Evolutionary conservation across 2,113 vertebrate genomes (phyloP).

Genomic region (Xyliphius kryptos): DNA sequence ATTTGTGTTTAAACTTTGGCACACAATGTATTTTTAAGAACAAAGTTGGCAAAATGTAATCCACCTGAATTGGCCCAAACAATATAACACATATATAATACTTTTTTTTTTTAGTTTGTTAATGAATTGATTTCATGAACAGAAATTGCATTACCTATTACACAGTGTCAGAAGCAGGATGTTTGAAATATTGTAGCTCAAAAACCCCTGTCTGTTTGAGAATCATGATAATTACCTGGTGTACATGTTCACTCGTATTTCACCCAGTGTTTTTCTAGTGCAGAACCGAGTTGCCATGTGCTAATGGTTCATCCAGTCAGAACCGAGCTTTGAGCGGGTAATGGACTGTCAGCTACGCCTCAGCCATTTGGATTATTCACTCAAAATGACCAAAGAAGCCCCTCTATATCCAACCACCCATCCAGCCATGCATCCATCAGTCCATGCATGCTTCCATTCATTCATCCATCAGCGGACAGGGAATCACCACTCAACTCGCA

Average conservation of each 20-base stretch:
- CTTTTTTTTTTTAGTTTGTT: too few species aligned
- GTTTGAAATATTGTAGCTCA: not conserved
- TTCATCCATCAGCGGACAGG: slow-evolving; percentile 39
- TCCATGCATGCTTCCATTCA: slow-evolving; percentile 39
- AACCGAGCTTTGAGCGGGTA: slow-evolving; percentile 40
- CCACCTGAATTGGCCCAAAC: too few species aligned
- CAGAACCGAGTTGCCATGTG: slow-evolving; percentile 28
- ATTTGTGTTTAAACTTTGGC: too few species aligned
- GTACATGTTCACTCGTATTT: slow-evolving; percentile 9
- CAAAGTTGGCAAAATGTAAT: too few species aligned
- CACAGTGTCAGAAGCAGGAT: too few species aligned
- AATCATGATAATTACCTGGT: slow-evolving; percentile 39
- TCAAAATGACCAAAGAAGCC: slow-evolving; percentile 49
- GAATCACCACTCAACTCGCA: slow-evolving; percentile 54
- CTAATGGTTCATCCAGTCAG: slow-evolving; percentile 37
- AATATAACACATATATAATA: too few species aligned
- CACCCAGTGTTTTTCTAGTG: not conserved
- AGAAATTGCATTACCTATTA: too few species aligned
- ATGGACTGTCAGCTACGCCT: slow-evolving; percentile 33
- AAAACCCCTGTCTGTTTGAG: not conserved
- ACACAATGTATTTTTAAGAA: too few species aligned
- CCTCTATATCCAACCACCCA: slow-evolving; percentile 20
- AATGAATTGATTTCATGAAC: too few species aligned
- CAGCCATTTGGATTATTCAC: slow-evolving; percentile 46
- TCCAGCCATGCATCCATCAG: slow-evolving; percentile 15